Conservation (phyloP, 2,113 vertebrate species). For the Strigops habroptila region DNA sequence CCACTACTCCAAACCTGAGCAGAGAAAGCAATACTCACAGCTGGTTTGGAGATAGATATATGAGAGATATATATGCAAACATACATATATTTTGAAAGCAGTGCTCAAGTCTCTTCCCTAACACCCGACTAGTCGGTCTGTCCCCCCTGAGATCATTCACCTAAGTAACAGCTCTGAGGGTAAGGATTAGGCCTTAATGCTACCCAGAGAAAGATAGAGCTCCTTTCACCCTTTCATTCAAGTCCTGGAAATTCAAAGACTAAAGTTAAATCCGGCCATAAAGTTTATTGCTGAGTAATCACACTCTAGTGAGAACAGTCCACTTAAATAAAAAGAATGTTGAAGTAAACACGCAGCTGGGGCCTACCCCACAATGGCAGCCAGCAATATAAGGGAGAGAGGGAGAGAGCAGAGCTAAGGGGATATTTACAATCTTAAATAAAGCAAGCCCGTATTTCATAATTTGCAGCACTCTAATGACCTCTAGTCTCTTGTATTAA, state of each 20-base stretch:
- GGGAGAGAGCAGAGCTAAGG: conserved; percentile 13
- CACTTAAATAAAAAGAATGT: conserved; percentile 76
- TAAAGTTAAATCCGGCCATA: conserved; percentile 84
- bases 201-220: conserved; percentile 61
- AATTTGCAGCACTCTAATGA: conserved; percentile 63
- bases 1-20: conserved; percentile 10
- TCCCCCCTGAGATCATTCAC: background rate
- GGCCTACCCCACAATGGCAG: conserved; percentile 72
- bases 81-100: background rate
- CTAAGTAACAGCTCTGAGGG: conserved; percentile 4
- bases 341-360: conserved; percentile 77
- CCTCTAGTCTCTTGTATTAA: conserved; percentile 50
- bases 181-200: conserved; percentile 56
- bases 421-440: conserved; percentile 61
- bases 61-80: background rate
- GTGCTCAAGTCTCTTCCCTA: background rate
- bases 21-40: background rate
- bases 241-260: conserved; percentile 80
- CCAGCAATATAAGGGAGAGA: conserved; percentile 35
- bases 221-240: conserved; percentile 75
- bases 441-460: conserved; percentile 57
- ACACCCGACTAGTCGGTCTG: background rate
- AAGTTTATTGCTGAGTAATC: conserved; percentile 85
- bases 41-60: background rate
- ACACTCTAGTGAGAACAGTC: conserved; percentile 81